Conservation (phyloP, 2,113 vertebrate genomes). For the Nesoenas mayeri region DNA sequence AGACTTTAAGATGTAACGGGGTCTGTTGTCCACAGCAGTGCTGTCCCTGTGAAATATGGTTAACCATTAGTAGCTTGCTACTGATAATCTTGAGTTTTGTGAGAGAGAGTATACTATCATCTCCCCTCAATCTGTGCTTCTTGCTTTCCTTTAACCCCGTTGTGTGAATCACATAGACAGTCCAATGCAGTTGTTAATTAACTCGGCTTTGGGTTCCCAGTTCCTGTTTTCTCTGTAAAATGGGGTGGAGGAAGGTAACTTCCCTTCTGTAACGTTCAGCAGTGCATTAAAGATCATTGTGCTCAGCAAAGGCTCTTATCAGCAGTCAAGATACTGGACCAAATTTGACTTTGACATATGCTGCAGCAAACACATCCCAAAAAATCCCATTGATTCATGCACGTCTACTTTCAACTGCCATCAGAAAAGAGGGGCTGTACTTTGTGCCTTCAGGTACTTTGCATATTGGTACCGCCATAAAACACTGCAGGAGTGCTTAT, state of each 20-base stretch:
- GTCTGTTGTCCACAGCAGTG: not conserved
- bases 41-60: not conserved
- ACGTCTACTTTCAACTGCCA: not conserved
- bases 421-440: not conserved
- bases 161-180: slow-evolving; percentile 69
- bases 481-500: not conserved
- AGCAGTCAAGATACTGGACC: not conserved
- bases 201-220: slow-evolving; percentile 61
- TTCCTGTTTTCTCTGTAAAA: slow-evolving; percentile 69
- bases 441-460: rapidly evolving
- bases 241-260: slow-evolving; percentile 41
- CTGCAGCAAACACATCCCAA: not conserved
- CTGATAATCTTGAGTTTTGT: slow-evolving; percentile 36
- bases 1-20: rapidly evolving
- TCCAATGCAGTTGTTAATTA: slow-evolving; percentile 73
- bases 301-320: not conserved
- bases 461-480: not conserved
- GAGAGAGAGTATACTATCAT: too few species aligned
- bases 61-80: slow-evolving; percentile 11
- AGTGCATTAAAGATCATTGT: not conserved
- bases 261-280: slow-evolving; percentile 57
- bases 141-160: slow-evolving; percentile 32
- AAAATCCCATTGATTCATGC: not conserved
- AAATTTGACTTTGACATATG: not conserved
- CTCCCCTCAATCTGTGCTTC: slow-evolving; percentile 75